Conservation (phyloP, 2,888 invertebrate species). For the Oscheius onirici region DNA sequence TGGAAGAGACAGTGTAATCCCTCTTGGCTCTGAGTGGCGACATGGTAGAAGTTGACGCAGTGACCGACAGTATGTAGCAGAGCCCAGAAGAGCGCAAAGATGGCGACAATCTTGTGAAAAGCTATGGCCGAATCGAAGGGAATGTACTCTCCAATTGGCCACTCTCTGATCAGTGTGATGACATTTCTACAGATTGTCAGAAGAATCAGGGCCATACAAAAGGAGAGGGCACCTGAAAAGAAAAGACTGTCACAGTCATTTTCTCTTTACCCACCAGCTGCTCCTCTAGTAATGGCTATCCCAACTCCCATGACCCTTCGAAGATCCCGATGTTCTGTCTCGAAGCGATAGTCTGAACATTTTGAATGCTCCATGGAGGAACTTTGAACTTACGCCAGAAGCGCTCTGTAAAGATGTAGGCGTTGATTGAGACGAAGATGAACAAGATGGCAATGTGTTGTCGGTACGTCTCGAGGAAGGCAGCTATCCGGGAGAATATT, state of each 20-base stretch:
- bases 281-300: slow-evolving; percentile 87
- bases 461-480: slow-evolving; percentile 89
- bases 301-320: slow-evolving; percentile 96
- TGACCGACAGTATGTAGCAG: slow-evolving; percentile 91
- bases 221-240: slow-evolving; percentile 88
- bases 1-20: slow-evolving; percentile 90
- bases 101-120: slow-evolving; percentile 95
- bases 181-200: slow-evolving; percentile 86
- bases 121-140: slow-evolving; percentile 93
- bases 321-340: slow-evolving; percentile 93
- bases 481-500: slow-evolving; percentile 72
- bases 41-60: slow-evolving; percentile 95
- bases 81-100: slow-evolving; percentile 91
- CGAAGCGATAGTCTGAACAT: slow-evolving; percentile 86
- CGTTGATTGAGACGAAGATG: slow-evolving; percentile 91
- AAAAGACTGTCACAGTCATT: too few relatives aligned
- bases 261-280: slow-evolving; percentile 31
- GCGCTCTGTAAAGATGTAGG: slow-evolving; percentile 90
- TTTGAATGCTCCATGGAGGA: too few relatives aligned
- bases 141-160: slow-evolving; percentile 90
- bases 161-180: slow-evolving; percentile 90
- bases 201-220: slow-evolving; percentile 89
- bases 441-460: slow-evolving; percentile 95
- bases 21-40: slow-evolving; percentile 92
- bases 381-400: slow-evolving; percentile 81